Evolutionary conservation across 2,888 invertebrate genomes (phyloP), one percentile per base, ranked within the genome.

Genomic region (Abscondita cerata): DNA sequence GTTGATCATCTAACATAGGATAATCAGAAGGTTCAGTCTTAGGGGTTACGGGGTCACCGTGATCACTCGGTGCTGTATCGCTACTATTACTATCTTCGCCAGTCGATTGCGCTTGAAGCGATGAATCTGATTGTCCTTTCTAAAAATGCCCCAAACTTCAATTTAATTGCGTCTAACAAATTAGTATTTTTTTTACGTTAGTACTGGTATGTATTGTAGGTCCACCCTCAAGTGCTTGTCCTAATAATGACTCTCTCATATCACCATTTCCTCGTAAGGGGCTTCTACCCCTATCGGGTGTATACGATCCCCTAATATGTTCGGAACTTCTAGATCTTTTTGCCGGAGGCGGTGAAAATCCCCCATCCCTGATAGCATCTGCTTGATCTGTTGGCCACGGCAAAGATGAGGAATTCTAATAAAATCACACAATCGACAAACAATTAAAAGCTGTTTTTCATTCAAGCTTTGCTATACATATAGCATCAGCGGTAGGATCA

Each of bases 31-130:
- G 89, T 78, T 91, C 91, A 74, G 89, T 88, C 81, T 91, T 91
- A 70, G 90, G 89, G 64, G 85, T 85, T 66, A 87, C 85, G 72
- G 88, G 87, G 40, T 84, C 84, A 79, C 87, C 89, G 66, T 85
- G 83, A 73, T 86, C 86, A 73, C 92, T 92, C 65, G 90, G 86
- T 67, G 90, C 92, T 56, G 91, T 91, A 75, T 93, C 93, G 73
- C 92, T 92, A 65, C 93, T 92, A 76, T 88, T 89, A 67, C 92
- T 93, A 72, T 93, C 93, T 76, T 93, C 93, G 47, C 92, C 92
- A 40, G 91, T 87, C 67, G 89, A 89, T 78, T 89, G 89, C 53
- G 87, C 86, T 79, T 87, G 84, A 63, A 84, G 75, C 46, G 86
- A 85, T 62, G 84, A 83, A 70, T 87, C 87, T 57, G 84, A 84